Evolutionary conservation across 2,113 vertebrate genomes (phyloP), one percentile per base, ranked within the genome.

Genomic region (Charadrius vociferus): DNA sequence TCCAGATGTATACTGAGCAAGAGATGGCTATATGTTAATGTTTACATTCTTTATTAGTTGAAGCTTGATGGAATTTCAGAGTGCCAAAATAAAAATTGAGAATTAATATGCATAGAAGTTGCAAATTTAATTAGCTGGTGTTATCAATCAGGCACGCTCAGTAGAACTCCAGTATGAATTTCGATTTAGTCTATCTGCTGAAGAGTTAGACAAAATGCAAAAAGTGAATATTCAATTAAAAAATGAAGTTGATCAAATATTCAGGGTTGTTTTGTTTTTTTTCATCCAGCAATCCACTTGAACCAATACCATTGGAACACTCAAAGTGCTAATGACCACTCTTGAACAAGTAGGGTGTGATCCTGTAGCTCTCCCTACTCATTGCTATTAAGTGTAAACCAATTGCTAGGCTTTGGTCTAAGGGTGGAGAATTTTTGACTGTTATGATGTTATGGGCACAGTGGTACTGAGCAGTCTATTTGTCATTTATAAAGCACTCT

Each of bases 81-180:
- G 70, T 68, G 56, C 68, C 62, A 91, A 94, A 96, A 94, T 81
- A 89, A 94, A 92, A 97, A 71, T 58, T 23, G 66, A 41, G 49
- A 93, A 91, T 96, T 93, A 75, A 79, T 92, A 87, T 96, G 91
- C 81, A 66, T 72, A 66, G 77, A 85, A 82, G 78, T 29, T 90
- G 63, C 84, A 91, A 83, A 87, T 93, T 95, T 96, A 93, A 91
- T 97, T 95, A 95, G 74, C 78, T 0, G 0, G 43, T 89, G 68
- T 89, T 84, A 92, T 91, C 93, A 87, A 89, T 91, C 89, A 96
- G 80, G 79, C 79, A 74, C 68, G 91, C 72, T 83, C 86, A 58
- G 63, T 77, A 71, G 68, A 96, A 80, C 62, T 68, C 50, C 55
- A 81, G 55, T 50, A 67, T 66, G 49, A 84, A 66, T 93, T 95